Conservation (phyloP, 2,113 vertebrate species). For the Erinaceus europaeus region DNA sequence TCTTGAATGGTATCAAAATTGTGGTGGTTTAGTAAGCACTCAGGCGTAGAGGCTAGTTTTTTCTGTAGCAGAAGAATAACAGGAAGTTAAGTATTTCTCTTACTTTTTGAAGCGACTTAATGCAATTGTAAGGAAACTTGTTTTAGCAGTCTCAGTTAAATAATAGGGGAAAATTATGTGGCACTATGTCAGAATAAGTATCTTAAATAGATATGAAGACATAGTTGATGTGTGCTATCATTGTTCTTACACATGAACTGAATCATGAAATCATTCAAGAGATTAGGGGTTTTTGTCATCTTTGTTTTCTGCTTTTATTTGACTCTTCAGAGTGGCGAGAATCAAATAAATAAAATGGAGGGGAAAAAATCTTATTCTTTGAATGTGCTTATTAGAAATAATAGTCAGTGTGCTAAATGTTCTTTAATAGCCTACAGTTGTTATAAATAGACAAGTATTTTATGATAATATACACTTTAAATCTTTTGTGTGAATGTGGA, state of each 20-base stretch:
- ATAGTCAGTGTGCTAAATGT: constrained; percentile 28
- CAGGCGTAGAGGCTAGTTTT: constrained; percentile 19
- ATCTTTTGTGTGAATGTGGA: background rate
- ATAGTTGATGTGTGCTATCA: background rate
- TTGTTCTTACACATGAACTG: background rate
- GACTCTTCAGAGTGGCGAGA: constrained; percentile 15
- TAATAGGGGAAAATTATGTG: background rate
- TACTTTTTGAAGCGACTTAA: constrained; percentile 3
- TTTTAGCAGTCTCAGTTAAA: background rate
- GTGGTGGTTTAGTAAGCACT: constrained; percentile 2
- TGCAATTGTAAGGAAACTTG: constrained; percentile 17
- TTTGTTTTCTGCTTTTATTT: constrained; percentile 30
- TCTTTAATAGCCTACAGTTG: constrained; percentile 18
- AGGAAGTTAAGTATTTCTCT: constrained; percentile 26
- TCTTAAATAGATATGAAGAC: background rate
- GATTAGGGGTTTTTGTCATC: constrained; percentile 4
- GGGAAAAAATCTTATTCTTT: background rate
- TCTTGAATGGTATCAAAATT: background rate
- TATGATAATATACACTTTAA: background rate
- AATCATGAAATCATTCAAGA: constrained; percentile 22
- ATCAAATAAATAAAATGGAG: background rate
- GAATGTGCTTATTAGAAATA: constrained; percentile 39
- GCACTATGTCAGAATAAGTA: background rate
- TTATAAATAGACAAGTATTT: background rate
- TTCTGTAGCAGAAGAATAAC: constrained; percentile 10